phyloP scores from a whole-genome alignment of 2,888 invertebrate genomes.

The Coleophora flavipennella region DNA sequence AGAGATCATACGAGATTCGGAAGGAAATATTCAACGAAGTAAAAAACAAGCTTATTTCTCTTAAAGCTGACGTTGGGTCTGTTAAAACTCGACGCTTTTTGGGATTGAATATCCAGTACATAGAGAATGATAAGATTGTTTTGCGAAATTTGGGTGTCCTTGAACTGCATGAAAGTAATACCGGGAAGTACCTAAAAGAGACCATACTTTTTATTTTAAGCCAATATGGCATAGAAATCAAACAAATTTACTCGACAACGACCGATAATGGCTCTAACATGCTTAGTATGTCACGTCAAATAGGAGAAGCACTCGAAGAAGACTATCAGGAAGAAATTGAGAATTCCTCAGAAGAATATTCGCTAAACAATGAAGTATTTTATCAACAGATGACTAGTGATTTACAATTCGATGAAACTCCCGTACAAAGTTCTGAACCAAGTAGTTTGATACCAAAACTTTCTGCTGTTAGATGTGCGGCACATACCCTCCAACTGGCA shows the following conservation, averaged over 20 bases:
- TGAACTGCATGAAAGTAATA: background rate
- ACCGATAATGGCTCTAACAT: background rate
- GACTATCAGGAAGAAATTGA: too few relatives aligned
- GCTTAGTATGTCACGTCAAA: background rate
- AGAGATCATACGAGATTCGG: background rate
- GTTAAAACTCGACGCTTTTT: background rate
- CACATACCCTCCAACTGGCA: background rate
- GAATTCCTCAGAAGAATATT: too few relatives aligned
- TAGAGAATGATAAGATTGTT: background rate
- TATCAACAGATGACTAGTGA: too few relatives aligned
- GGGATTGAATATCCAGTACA: background rate
- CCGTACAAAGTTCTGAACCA: background rate
- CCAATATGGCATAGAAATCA: slow-evolving; percentile 1
- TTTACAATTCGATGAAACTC: too few relatives aligned
- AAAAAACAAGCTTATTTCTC: background rate
- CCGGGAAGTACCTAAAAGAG: too few relatives aligned
- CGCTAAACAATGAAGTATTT: too few relatives aligned
- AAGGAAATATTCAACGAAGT: too few relatives aligned
- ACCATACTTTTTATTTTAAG: background rate
- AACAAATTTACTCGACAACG: background rate
- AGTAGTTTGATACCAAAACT: background rate
- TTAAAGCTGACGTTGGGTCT: background rate
- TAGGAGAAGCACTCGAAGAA: background rate
- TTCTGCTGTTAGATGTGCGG: background rate
- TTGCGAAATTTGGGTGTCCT: background rate